A percentile compares a stretch with the other conserved stretches of the same genome.
Evolutionary conservation across 2,113 vertebrate genomes (phyloP).

Genomic region (Plestiodon gilberti): DNA sequence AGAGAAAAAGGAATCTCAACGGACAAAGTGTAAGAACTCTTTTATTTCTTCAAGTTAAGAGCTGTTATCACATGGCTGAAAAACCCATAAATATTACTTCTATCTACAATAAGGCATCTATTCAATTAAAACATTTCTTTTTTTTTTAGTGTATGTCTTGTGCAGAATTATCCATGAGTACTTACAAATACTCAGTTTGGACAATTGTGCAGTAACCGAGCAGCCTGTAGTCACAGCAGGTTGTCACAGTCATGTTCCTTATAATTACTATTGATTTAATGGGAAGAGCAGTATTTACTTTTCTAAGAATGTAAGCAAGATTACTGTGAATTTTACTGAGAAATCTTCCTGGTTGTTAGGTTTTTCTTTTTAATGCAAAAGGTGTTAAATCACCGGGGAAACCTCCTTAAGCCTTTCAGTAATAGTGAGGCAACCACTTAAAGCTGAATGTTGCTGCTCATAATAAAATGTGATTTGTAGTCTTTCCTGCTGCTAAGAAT

Average conservation of each 20-base stretch:
- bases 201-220: neutral
- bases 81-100: too few relatives aligned
- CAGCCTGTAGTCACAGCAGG: neutral
- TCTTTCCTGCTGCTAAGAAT: neutral
- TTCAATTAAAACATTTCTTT: neutral
- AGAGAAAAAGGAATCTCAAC: too few relatives aligned
- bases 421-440: slow-evolving; percentile 18
- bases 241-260: neutral
- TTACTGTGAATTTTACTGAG: neutral
- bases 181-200: neutral
- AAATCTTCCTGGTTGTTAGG: slow-evolving; percentile 32
- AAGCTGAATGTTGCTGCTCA: neutral
- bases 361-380: slow-evolving; percentile 68
- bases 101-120: neutral
- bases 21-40: too few relatives aligned
- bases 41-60: too few relatives aligned
- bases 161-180: neutral
- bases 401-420: slow-evolving; percentile 38
- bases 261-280: neutral
- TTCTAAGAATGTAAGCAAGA: slow-evolving; percentile 12
- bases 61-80: too few relatives aligned
- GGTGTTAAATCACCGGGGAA: slow-evolving; percentile 40
- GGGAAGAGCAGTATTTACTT: neutral
- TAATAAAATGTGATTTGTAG: neutral
- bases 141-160: neutral